Conservation (phyloP, 2,113 vertebrate genomes). For the Colaptes auratus region DNA sequence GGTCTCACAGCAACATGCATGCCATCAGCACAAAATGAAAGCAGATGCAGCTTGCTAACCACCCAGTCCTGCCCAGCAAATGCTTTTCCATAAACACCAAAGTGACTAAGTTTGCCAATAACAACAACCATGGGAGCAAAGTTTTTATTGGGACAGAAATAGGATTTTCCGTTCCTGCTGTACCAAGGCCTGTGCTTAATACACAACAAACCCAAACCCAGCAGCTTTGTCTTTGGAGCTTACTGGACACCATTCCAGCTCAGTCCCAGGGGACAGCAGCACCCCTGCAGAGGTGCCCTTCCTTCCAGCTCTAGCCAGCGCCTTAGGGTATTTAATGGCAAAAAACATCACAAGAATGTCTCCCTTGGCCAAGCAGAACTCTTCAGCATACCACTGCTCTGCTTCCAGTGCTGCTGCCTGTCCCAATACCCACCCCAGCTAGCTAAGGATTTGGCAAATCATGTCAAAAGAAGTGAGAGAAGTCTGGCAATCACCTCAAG, state of each 20-base stretch:
- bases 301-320: neutral
- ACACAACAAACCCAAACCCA: slow-evolving; percentile 27
- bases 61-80: slow-evolving; percentile 24
- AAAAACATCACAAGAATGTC: neutral
- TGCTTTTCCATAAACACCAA: slow-evolving; percentile 32
- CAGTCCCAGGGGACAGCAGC: neutral
- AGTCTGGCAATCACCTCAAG: neutral
- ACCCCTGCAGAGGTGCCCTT: neutral
- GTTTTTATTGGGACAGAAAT: slow-evolving; percentile 47
- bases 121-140: slow-evolving; percentile 30
- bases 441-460: slow-evolving; percentile 20
- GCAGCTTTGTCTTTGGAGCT: neutral
- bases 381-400: neutral
- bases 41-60: slow-evolving; percentile 15
- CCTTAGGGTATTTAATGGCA: neutral
- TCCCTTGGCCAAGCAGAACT: neutral
- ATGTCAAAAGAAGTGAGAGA: neutral
- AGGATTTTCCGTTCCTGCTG: slow-evolving; percentile 56
- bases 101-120: slow-evolving; percentile 21
- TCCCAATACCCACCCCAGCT: neutral
- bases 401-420: neutral
- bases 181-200: slow-evolving; percentile 30
- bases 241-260: neutral
- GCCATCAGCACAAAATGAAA: slow-evolving; percentile 3
- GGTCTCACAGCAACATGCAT: neutral